A percentile compares a stretch with the other conserved stretches of the same genome.
phyloP scores from a whole-genome alignment of 2,113 vertebrate genomes.

The Entomyzon cyanotis region DNA sequence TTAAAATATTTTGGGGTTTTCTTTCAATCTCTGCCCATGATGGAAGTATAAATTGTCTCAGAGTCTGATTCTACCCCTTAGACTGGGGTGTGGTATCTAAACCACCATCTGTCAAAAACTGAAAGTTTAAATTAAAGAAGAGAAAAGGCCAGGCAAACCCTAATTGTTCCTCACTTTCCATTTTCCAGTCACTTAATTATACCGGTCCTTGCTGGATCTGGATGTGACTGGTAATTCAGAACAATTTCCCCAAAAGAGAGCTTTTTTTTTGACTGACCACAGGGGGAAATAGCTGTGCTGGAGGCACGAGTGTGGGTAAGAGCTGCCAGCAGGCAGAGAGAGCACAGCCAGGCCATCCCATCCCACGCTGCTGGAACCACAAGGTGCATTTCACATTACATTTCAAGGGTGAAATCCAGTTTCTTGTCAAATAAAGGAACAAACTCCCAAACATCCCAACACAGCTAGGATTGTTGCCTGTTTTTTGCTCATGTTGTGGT shows the following conservation, averaged over 20 bases:
- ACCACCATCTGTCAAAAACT: not conserved
- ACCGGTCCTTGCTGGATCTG: not conserved
- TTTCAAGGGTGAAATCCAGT: not conserved
- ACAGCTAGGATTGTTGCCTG: not conserved
- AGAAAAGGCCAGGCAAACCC: slow-evolving; percentile 23
- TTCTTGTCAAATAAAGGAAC: not conserved
- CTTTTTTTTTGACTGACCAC: slow-evolving; percentile 26
- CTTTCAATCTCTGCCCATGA: not conserved
- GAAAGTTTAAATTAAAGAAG: not conserved
- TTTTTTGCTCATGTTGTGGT: not conserved
- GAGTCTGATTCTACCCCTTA: not conserved
- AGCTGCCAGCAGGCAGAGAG: slow-evolving; percentile 17
- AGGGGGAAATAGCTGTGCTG: not conserved
- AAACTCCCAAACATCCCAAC: not conserved
- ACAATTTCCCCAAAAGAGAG: not conserved
- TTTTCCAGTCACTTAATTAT: slow-evolving; percentile 8
- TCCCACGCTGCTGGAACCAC: not conserved
- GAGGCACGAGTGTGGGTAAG: not conserved
- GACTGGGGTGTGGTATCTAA: not conserved
- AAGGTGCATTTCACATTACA: not conserved
- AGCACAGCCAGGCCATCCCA: not conserved
- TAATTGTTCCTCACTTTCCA: slow-evolving; percentile 33
- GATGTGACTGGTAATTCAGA: not conserved
- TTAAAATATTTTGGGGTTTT: not conserved
- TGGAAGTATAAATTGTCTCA: not conserved